These are phyloP conservation scores for Polyploca ridens DNA, from an alignment of 2,888 invertebrate species.

Conservation along the genomic window DNA sequence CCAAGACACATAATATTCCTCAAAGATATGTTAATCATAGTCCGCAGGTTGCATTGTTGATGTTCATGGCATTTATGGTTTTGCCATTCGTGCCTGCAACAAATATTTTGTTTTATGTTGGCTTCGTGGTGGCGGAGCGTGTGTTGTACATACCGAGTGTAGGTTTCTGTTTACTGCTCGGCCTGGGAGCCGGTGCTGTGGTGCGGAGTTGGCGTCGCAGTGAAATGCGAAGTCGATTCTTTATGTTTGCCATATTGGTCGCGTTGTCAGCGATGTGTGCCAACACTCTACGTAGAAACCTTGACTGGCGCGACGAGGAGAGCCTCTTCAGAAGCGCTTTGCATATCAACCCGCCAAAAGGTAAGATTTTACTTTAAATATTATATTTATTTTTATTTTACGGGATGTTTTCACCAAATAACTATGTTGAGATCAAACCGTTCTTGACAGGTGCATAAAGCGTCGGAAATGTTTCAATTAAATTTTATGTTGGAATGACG, in stretches of 20 bases:
- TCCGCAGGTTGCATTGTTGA: conserved; percentile 78
- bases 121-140: conserved; percentile 98
- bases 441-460: conserved; percentile 1
- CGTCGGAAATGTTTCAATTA: conserved; percentile 12
- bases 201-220: conserved; percentile 74
- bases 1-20: conserved; percentile 52
- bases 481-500: conserved; percentile 4
- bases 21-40: conserved; percentile 66
- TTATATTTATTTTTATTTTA: background rate
- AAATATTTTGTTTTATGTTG: conserved; percentile 98
- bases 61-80: conserved; percentile 91
- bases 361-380: conserved; percentile 80
- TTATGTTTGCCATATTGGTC: conserved; percentile 79
- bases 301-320: conserved; percentile 97
- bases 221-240: conserved; percentile 69
- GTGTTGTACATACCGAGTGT: conserved; percentile 98
- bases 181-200: conserved; percentile 86
- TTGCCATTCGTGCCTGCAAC: conserved; percentile 98
- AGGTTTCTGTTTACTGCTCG: conserved; percentile 95
- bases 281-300: conserved; percentile 92
- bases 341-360: conserved; percentile 98
- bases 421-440: background rate
- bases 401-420: background rate
- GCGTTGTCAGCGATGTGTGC: conserved; percentile 89
- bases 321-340: conserved; percentile 96